Conservation (phyloP, 2,113 vertebrate species). For the Ciconia maguari region DNA sequence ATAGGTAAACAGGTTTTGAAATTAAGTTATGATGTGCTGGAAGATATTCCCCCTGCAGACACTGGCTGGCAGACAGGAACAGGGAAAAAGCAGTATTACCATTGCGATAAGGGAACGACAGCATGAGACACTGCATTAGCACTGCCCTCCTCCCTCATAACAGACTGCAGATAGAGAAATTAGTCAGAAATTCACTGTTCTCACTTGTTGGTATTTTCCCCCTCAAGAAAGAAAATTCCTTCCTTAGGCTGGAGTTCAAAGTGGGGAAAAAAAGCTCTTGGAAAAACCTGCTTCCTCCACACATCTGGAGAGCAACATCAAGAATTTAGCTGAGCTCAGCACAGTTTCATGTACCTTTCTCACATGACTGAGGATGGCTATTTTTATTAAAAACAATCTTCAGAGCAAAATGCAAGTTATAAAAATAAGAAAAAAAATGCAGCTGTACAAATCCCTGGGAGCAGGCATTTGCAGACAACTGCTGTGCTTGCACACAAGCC, state of each 20-base stretch:
- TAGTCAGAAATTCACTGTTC: background rate
- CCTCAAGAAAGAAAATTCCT: background rate
- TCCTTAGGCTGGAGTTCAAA: background rate
- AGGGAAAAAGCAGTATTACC: background rate
- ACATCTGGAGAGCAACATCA: background rate
- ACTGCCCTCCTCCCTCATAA: background rate
- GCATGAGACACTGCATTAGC: rapidly evolving
- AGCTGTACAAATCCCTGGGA: background rate
- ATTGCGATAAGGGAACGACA: rapidly evolving
- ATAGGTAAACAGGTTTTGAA: background rate
- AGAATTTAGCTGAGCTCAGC: background rate
- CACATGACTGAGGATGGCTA: background rate
- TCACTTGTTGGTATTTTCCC: background rate
- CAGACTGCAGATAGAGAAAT: background rate
- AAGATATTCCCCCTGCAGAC: background rate
- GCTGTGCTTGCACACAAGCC: background rate
- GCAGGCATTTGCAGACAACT: background rate
- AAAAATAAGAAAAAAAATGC: background rate
- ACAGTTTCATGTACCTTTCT: background rate
- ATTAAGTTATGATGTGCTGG: background rate
- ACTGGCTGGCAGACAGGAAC: rapidly evolving
- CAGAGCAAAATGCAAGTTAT: background rate
- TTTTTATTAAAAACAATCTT: background rate
- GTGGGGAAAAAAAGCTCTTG: background rate
- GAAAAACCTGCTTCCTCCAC: background rate